These are phyloP conservation scores for Seladonia tumulorum DNA, from an alignment of 2,888 invertebrate genomes.

Conservation along the genomic window DNA sequence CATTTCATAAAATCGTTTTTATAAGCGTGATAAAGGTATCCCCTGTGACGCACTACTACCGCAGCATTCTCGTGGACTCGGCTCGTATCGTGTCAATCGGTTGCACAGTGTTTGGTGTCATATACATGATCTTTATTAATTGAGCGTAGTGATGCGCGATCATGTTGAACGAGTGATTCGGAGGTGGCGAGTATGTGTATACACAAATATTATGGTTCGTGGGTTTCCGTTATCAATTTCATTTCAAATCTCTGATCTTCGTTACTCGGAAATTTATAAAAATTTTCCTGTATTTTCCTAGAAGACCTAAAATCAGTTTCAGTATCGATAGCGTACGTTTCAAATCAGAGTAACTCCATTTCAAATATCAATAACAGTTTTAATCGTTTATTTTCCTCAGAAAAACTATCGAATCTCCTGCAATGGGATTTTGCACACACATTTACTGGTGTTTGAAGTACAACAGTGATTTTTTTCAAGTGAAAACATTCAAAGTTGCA, in stretches of 20 bases:
- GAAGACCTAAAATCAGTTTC: too few relatives aligned
- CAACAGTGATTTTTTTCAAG: too few relatives aligned
- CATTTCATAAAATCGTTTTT: constrained; percentile 37
- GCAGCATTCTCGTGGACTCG: neutral
- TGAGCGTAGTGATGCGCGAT: neutral
- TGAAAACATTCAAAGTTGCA: too few relatives aligned
- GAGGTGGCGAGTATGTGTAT: neutral
- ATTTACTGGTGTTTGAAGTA: too few relatives aligned
- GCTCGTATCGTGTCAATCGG: constrained; percentile 23
- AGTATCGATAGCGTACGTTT: too few relatives aligned
- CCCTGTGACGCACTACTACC: neutral
- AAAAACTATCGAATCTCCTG: too few relatives aligned
- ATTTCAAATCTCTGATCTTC: neutral
- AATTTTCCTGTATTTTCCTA: too few relatives aligned
- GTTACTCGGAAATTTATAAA: too few relatives aligned
- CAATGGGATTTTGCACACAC: too few relatives aligned
- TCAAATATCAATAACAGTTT: too few relatives aligned
- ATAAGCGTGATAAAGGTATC: constrained; percentile 23
- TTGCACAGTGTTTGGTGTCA: neutral
- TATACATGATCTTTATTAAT: constrained; percentile 12
- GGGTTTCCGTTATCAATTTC: neutral
- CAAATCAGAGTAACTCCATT: too few relatives aligned
- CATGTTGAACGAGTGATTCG: neutral
- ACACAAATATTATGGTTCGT: neutral
- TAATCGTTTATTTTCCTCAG: too few relatives aligned